Evolutionary conservation across 2,797 vertebrate species (phyloP).

Genomic region (Cetoscarus ocellatus): DNA sequence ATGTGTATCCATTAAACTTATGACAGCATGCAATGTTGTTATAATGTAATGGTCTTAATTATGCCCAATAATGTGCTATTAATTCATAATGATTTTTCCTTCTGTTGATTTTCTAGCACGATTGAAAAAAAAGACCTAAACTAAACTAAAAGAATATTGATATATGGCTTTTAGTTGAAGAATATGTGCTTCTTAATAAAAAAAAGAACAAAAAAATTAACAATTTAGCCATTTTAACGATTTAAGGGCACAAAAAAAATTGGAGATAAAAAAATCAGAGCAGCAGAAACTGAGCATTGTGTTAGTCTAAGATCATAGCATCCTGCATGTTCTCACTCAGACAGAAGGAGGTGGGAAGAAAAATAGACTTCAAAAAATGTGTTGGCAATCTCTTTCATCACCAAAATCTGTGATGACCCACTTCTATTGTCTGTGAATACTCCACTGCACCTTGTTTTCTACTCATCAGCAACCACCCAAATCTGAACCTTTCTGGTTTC

Average conservation of each 20-base stretch:
- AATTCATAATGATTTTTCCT: too few relatives aligned
- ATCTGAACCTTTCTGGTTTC: conserved; percentile 39
- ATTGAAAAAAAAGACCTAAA: too few relatives aligned
- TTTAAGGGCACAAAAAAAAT: neutral
- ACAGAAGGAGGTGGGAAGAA: conserved; percentile 5
- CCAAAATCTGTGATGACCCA: conserved; percentile 65
- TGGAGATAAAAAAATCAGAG: conserved; percentile 6
- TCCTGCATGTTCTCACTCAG: conserved; percentile 24
- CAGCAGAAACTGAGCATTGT: neutral
- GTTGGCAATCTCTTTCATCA: conserved; percentile 20
- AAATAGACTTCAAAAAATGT: conserved; percentile 11
- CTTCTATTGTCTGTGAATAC: conserved; percentile 58
- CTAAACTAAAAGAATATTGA: too few relatives aligned
- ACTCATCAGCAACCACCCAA: conserved; percentile 38
- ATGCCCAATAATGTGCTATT: too few relatives aligned
- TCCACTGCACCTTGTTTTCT: conserved; percentile 25
- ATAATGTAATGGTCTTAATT: too few relatives aligned
- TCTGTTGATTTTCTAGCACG: too few relatives aligned
- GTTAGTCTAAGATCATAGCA: conserved; percentile 10
- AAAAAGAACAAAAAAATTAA: too few relatives aligned
- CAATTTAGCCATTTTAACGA: neutral
- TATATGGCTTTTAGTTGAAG: too few relatives aligned
- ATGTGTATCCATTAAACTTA: too few relatives aligned
- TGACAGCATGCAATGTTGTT: too few relatives aligned
- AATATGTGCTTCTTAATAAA: too few relatives aligned